phyloP scores from a whole-genome alignment of 2,888 invertebrate genomes.

The Drepana falcataria region DNA sequence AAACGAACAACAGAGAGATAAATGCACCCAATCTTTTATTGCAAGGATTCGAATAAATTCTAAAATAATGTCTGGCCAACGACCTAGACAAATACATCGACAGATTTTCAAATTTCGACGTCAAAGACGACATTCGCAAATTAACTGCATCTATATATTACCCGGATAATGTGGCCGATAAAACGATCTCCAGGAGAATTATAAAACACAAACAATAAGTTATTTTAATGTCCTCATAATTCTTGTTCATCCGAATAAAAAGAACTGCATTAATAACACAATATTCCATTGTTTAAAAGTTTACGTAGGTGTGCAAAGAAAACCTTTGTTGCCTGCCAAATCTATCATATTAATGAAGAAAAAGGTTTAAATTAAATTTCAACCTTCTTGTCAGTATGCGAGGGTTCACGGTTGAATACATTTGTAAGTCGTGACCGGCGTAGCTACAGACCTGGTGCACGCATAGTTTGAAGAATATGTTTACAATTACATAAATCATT shows the following conservation, averaged over 20 bases:
- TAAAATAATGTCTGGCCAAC: neutral
- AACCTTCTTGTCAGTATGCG: neutral
- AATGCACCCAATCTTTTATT: no score
- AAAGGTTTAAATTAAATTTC: neutral
- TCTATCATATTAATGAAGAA: neutral
- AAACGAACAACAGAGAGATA: no score
- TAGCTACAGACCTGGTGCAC: conserved; percentile 15
- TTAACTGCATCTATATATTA: neutral
- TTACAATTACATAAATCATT: conserved; percentile 36
- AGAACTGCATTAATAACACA: neutral
- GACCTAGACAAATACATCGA: neutral
- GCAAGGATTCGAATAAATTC: neutral
- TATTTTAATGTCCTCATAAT: no score
- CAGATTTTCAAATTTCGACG: no score
- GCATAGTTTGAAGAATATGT: conserved; percentile 20
- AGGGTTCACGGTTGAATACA: conserved; percentile 9
- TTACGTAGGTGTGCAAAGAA: neutral
- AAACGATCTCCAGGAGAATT: no score
- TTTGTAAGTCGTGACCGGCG: conserved; percentile 9
- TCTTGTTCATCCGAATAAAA: neutral
- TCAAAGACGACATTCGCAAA: neutral
- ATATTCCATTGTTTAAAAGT: neutral
- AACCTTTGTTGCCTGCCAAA: neutral
- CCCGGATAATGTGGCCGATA: neutral
- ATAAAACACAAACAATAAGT: no score